A percentile compares a stretch with the other conserved stretches of the same genome.
Evolutionary conservation across 2,113 vertebrate species (phyloP).

Genomic region (Tetraodon nigroviridis): DNA sequence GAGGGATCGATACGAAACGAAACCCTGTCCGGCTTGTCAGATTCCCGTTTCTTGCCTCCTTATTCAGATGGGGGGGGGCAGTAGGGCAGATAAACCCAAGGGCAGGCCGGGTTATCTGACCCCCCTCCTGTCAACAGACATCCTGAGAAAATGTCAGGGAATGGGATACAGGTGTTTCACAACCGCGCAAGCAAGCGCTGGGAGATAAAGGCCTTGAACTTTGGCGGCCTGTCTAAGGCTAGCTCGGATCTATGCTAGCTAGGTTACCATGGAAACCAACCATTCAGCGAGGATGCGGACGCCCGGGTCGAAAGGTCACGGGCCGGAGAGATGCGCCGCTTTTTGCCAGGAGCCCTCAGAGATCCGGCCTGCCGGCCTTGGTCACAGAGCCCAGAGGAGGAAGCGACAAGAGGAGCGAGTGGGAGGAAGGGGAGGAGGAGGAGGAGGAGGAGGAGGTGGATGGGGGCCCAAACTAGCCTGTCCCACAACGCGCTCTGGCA

Average conservation of each 20-base stretch:
- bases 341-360: slow-evolving; percentile 62
- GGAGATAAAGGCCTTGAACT: slow-evolving; percentile 1
- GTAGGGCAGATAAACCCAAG: slow-evolving; percentile 15
- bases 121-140: slow-evolving; percentile 27
- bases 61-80: slow-evolving; percentile 17
- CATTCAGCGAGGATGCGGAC: slow-evolving; percentile 10
- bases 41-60: slow-evolving; percentile 43
- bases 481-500: slow-evolving; percentile 82
- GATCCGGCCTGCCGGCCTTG: slow-evolving; percentile 61
- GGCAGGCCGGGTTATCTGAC: slow-evolving; percentile 29
- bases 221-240: background rate
- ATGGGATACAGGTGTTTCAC: slow-evolving; percentile 41
- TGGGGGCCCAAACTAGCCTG: slow-evolving; percentile 70
- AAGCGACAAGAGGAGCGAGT: slow-evolving; percentile 53
- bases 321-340: slow-evolving; percentile 42
- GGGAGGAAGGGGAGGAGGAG: slow-evolving; percentile 41
- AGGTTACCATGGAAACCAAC: slow-evolving; percentile 35
- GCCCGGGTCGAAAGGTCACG: slow-evolving; percentile 52
- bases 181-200: slow-evolving; percentile 11
- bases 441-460: slow-evolving; percentile 36
- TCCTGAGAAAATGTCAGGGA: slow-evolving; percentile 29
- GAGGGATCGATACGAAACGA: slow-evolving; percentile 59
- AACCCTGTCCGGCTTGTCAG: slow-evolving; percentile 48
- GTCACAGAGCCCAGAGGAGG: slow-evolving; percentile 66
- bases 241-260: no score